Base-by-base conservation (phyloP, 2,888 invertebrate genomes). In the Hipparchia sbordonii region DNA sequence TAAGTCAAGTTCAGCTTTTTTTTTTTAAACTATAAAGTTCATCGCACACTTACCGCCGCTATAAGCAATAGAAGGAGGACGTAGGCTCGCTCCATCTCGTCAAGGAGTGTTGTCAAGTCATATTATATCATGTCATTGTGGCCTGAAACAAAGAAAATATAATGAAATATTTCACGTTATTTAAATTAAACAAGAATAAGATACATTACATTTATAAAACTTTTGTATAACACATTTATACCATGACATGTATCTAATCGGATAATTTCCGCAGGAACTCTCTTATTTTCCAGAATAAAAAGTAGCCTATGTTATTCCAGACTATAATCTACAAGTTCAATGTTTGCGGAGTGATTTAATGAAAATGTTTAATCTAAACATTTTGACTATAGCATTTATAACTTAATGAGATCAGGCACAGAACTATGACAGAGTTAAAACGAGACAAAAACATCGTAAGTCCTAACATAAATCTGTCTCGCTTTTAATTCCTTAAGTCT, bases 61-160 rank as follows among this genome's bases (percentile, higher is more conserved):
- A 86, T 82, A 59, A 90, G 77, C 68, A 88, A 78, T 56, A 82
- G 80, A 66, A 88, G 78, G 10, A 87, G 75, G 72, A 89, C 72
- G 70, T 81, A 79, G 66, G 77, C 77, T 76, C 85, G 79, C 74
- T 86, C 85, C 91, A 91, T 91, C 54, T 77, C 85, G 86, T 87
- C 85, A 88, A 79, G 80, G 73, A 54, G 61, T 71, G 69, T 59
- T 79, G 77, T n/a, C 67, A 13, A 82, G 80, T 79, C 89, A 88
- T 88, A 80, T 79, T 86, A 85, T 67, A 73, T 83, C 84, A 88
- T 78, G 83, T 82, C 85, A 86, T 85, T 73, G 75, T 81, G 79
- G 81, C 81, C 90, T 91, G 90, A 2, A 89, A 90, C 85, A 86
- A 87, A 46, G 73, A 66, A 75, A 63, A 63, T 45, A 48, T 68